Percentiles rank a stretch among this genome's conserved stretches.
phyloP scores from a whole-genome alignment of 2,888 invertebrate genomes.

The Amphipoea lucens region DNA sequence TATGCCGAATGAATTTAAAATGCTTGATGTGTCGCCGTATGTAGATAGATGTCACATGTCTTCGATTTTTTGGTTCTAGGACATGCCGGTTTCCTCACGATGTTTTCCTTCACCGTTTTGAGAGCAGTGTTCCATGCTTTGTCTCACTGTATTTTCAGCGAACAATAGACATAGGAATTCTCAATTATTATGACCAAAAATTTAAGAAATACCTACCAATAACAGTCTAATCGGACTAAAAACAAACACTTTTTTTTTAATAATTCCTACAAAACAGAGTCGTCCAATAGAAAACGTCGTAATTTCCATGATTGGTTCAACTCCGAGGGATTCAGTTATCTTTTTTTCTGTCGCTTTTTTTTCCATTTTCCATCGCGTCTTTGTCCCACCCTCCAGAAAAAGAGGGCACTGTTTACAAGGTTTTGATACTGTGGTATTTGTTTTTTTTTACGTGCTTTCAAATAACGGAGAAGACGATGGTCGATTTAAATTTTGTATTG shows the following conservation, averaged over 20 bases:
- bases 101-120: neutral
- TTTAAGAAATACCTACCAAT: neutral
- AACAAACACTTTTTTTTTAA: constrained; percentile 40
- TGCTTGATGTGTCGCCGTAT: no score
- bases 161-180: neutral
- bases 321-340: constrained; percentile 81
- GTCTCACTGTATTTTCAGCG: neutral
- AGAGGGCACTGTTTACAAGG: constrained; percentile 78
- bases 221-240: constrained; percentile 25
- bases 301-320: constrained; percentile 88
- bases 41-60: no score
- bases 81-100: no score
- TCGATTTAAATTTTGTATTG: neutral
- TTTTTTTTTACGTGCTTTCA: neutral
- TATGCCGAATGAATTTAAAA: neutral
- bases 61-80: no score
- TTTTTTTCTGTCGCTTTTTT: constrained; percentile 83
- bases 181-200: no score
- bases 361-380: constrained; percentile 85
- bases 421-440: constrained; percentile 78
- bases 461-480: neutral
- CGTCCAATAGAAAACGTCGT: constrained; percentile 73
- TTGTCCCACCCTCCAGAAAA: constrained; percentile 86
- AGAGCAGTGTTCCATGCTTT: neutral
- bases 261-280: constrained; percentile 58